phyloP scores from a whole-genome alignment of 1,140 invertebrate genomes.

The Ceratina japonica region DNA sequence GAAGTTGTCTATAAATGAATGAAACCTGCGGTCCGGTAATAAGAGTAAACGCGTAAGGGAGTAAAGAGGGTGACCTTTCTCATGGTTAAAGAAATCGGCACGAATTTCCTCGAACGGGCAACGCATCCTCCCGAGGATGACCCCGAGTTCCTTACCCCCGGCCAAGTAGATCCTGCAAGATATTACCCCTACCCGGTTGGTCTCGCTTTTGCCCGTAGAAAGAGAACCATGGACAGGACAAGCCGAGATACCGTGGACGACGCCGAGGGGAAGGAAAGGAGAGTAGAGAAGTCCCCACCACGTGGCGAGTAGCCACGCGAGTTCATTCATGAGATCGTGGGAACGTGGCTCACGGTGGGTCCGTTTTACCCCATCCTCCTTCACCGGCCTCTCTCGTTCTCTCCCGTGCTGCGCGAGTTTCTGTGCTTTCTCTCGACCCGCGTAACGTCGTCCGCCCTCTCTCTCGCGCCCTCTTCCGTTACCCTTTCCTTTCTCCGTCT shows the following conservation, averaged over 20 bases:
- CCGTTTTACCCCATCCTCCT: constrained; percentile 63
- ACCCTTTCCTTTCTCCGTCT: neutral
- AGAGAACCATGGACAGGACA: constrained; percentile 35
- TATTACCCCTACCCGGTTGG: constrained; percentile 37
- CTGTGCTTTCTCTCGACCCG: constrained; percentile 9
- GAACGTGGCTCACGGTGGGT: constrained; percentile 75
- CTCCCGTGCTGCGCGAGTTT: neutral
- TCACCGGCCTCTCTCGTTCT: constrained; percentile 46
- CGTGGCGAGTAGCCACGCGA: constrained; percentile 76
- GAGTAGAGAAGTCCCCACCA: constrained; percentile 66
- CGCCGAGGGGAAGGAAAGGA: constrained; percentile 49
- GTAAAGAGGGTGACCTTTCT: neutral
- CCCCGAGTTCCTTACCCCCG: constrained; percentile 58
- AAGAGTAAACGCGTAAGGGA: no score
- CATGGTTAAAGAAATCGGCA: neutral
- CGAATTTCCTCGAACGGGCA: constrained; percentile 23
- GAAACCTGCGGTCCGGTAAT: no score
- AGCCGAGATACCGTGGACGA: constrained; percentile 14
- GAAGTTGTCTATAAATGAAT: no score
- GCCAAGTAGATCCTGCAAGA: constrained; percentile 21
- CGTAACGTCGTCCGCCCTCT: neutral
- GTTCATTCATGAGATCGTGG: constrained; percentile 80
- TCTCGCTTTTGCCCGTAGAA: constrained; percentile 53
- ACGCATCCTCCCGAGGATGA: constrained; percentile 36
- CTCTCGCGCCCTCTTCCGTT: neutral